Evolutionary conservation across 2,113 vertebrate species (phyloP), one percentile per base, ranked within the genome.

Genomic region (Serilophus lunatus): DNA sequence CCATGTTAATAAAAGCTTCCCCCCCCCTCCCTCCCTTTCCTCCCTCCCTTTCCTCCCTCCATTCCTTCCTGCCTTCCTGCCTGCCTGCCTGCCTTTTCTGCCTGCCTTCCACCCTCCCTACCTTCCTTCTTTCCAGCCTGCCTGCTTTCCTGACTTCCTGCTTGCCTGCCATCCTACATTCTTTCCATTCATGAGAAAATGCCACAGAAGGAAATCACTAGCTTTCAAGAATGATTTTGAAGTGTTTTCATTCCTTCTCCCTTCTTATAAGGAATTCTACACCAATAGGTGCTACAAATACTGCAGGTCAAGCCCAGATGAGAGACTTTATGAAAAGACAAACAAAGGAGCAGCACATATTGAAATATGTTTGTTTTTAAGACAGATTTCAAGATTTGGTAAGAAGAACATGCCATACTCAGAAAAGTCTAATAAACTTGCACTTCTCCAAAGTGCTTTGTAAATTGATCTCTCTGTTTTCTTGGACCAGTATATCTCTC

Each of bases 321-420:
- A 78, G 42, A 61, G 42, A 56, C 54, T 95, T 81, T 53, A 53
- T 65, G 88, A 72, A 78, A 93, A 70, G 14, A 85, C 65, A 63
- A 93, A 72, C 13, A 29, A 65, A 78, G 53, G 71, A 56, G 42
- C 33, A 76, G 47, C 65, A 35, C 68, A 80, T 28, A 51, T 71
- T 85, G 75, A 82, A 96, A 86, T 88, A 36, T 23, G 26, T 89
- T 94, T 92, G 45, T 79, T 88, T 88, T 86, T 79, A 88, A 80
- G 47, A 70, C 16, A 71, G n/a, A 44, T 95, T 95, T 87, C 60
- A 86, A 92, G 77, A 57, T 45, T 15, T 91, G 86, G 83, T 85
- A 91, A 89, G 82, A 70, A 92, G 95, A 61, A 69, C 33, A 79
- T 44, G 40, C 69, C 63, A 17, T 64, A 42, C 57, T 65, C 57